These are phyloP conservation scores for Notolabrus celidotus DNA, from an alignment of 2,797 vertebrate genomes.

Conservation along the genomic window DNA sequence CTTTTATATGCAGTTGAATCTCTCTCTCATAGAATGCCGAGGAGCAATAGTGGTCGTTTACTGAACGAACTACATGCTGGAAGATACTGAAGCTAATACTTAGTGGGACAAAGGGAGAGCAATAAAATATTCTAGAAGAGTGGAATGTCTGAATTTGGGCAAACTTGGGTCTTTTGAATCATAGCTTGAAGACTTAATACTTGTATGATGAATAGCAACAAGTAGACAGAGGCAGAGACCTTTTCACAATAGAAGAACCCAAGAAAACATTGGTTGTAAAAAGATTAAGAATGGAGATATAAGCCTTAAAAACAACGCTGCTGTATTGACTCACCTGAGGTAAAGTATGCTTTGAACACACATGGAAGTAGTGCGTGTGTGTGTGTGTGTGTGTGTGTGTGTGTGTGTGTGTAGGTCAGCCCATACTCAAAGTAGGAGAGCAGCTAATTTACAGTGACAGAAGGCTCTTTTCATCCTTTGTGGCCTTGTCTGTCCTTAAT, in stretches of 20 bases:
- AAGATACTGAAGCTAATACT: background rate
- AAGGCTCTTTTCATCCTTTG: constrained; percentile 87
- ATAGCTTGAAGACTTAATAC: background rate
- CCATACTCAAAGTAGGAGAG: constrained; percentile 78
- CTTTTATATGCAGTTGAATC: constrained; percentile 24
- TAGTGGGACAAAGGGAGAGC: constrained; percentile 5
- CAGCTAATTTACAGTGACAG: constrained; percentile 90
- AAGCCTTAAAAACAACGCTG: constrained; percentile 17
- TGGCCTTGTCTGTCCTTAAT: constrained; percentile 89
- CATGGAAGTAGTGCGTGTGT: background rate
- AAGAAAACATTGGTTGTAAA: constrained; percentile 46
- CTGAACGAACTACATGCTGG: background rate
- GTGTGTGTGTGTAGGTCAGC: constrained; percentile 53
- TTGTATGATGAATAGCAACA: background rate
- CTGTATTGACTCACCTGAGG: constrained; percentile 42
- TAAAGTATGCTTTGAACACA: constrained; percentile 57
- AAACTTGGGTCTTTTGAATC: background rate
- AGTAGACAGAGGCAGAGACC: background rate
- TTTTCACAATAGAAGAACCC: constrained; percentile 39
- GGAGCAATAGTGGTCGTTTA: constrained; percentile 1
- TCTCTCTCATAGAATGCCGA: constrained; percentile 3
- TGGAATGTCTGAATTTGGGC: constrained; percentile 5
- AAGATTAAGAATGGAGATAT: constrained; percentile 43
- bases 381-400: constrained; percentile 19
- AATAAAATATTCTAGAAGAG: constrained; percentile 17